Conservation (phyloP, 2,888 invertebrate species). For the Branchellion lobata region DNA sequence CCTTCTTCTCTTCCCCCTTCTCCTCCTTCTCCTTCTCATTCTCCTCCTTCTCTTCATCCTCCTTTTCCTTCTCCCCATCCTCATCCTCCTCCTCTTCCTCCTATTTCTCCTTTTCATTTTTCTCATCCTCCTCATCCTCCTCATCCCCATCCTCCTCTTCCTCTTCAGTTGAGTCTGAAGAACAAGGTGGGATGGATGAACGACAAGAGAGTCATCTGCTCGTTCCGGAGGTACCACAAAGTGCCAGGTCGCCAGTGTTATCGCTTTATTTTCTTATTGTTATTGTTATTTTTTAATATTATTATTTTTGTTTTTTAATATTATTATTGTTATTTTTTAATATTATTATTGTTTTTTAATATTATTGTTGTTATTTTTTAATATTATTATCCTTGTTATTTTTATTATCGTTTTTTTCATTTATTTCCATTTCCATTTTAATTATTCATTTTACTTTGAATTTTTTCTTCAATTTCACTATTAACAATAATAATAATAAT, state of each 20-base stretch:
- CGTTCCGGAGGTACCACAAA: slow-evolving; percentile 45
- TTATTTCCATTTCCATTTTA: background rate
- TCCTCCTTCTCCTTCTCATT: no score
- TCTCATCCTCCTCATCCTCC: background rate
- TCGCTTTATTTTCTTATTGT: slow-evolving; percentile 22
- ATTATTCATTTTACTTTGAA: slow-evolving; percentile 1
- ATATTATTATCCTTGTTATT: background rate
- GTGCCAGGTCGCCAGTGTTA: slow-evolving; percentile 31
- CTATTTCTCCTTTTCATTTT: background rate
- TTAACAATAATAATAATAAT: background rate
- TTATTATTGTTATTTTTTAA: background rate
- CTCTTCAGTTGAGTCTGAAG: slow-evolving; percentile 34
- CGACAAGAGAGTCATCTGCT: slow-evolving; percentile 47
- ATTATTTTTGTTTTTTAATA: no score
- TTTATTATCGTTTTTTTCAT: background rate
- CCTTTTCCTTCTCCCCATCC: no score
- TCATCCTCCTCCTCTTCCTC: no score
- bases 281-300: background rate
- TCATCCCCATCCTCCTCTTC: background rate
- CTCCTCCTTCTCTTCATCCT: no score
- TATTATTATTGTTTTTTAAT: background rate
- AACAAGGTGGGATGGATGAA: slow-evolving; percentile 43
- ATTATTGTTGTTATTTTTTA: background rate
- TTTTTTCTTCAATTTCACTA: background rate
- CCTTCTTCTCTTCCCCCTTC: no score